Percentiles rank a stretch among this genome's conserved stretches.
Conservation (phyloP, 2,888 invertebrate species). For the Meiosimyza decipiens region DNA sequence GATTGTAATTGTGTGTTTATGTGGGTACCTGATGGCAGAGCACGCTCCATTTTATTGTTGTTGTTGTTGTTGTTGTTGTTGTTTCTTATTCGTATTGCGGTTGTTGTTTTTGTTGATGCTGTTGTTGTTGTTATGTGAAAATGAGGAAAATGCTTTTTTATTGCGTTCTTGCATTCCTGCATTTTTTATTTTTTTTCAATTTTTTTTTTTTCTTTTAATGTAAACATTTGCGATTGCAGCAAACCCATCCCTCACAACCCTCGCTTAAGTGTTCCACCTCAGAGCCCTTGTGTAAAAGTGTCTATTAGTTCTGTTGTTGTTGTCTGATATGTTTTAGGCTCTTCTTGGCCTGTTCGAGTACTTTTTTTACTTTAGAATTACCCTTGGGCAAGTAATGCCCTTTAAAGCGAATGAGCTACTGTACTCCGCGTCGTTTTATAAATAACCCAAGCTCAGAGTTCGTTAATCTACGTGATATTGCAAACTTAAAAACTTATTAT, state of each 20-base stretch:
- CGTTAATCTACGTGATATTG: no score
- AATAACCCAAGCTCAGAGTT: no score
- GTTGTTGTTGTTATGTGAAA: slow-evolving; percentile 5
- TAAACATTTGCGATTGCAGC: slow-evolving; percentile 14
- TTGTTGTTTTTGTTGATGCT: background rate
- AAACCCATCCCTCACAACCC: background rate
- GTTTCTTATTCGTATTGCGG: background rate
- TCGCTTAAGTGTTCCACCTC: no score
- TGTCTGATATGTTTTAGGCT: background rate
- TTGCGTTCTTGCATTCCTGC: background rate
- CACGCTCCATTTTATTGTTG: slow-evolving; percentile 18
- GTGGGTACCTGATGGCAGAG: slow-evolving; percentile 16
- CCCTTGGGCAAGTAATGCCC: no score
- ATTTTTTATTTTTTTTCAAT: background rate
- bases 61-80: slow-evolving; percentile 6
- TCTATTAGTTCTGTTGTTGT: background rate
- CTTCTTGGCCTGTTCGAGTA: background rate
- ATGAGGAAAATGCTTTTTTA: slow-evolving; percentile 8
- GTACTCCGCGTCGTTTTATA: no score
- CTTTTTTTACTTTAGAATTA: background rate
- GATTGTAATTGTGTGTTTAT: slow-evolving; percentile 13
- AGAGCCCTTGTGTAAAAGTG: background rate
- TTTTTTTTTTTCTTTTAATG: background rate
- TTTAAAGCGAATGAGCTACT: no score
- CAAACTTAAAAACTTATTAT: no score